phyloP scores from a whole-genome alignment of 2,888 invertebrate genomes.

The Drosophila limbata region DNA sequence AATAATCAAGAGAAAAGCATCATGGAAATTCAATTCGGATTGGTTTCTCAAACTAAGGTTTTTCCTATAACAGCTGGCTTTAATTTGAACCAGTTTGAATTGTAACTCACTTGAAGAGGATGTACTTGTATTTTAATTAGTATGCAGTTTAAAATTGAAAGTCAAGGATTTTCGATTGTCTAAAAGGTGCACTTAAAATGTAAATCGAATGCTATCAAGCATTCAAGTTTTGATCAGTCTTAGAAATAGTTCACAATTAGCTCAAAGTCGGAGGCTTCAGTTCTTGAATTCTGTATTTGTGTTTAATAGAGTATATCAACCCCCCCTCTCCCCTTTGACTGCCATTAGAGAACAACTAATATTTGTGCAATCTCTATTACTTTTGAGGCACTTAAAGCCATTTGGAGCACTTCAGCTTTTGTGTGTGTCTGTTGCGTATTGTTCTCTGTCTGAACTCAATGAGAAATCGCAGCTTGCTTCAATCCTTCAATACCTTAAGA shows the following conservation, averaged over 20 bases:
- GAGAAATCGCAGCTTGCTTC: background rate
- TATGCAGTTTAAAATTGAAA: background rate
- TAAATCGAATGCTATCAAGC: background rate
- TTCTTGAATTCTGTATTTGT: background rate
- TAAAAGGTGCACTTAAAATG: background rate
- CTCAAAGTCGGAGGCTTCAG: background rate
- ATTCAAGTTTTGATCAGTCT: conserved; percentile 3
- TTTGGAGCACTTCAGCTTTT: background rate
- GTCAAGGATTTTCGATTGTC: background rate
- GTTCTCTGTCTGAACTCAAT: background rate
- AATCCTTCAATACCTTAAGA: background rate
- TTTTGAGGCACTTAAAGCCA: background rate
- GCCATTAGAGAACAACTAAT: background rate
- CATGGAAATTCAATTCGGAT: too few species aligned
- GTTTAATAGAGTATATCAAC: background rate
- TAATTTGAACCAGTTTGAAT: background rate
- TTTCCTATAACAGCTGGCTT: too few species aligned
- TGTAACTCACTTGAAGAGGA: background rate
- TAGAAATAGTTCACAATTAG: conserved; percentile 5
- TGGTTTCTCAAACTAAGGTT: too few species aligned
- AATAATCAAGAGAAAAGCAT: too few species aligned
- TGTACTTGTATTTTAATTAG: background rate
- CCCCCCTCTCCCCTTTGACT: background rate
- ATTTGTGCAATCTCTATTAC: background rate
- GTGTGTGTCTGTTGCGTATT: background rate